Evolutionary conservation across 1,140 invertebrate species (phyloP), one percentile per base, ranked within the genome.

Genomic region (Ips nitidus): DNA sequence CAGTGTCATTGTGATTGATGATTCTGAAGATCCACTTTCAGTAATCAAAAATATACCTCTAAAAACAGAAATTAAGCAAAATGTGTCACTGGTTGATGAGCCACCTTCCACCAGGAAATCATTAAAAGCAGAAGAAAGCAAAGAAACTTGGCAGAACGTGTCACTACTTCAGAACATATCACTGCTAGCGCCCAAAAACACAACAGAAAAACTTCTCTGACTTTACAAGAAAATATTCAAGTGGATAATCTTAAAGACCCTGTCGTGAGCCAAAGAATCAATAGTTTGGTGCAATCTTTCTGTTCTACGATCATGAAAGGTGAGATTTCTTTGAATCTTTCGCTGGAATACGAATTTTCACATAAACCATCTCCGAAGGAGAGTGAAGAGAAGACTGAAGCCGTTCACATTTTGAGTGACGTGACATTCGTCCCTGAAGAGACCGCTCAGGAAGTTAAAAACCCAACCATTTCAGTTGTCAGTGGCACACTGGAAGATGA

Each of bases 241-340:
- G 37, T 75, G 6, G 61, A 62, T 36, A 71, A 66, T 22, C 57
- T 53, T 7, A 69, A 65, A 41, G 71, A 73, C 41, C 22, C 65
- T 38, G 6, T 37, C 5, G 43, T 74, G 39, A 71, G 52, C 41
- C 36, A 68, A 64, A 42, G 70, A 64, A 70, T 74, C 56, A 60
- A 64, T 22, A 43, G 42, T 4, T 52, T 74, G 36, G 70, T 74
- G 0, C 67, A 72, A 5, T 66, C 47, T 7, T 74, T 72, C 52
- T 74, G 70, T 66, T 71, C 70, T 36, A 60, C 63, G 3, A 63
- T 74, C 2, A 53, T 39, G 47, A 63, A 71, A 52, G 73, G 70
- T 8, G 71, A 72, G 52, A 56, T 74, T 8, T 66, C 70, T 38
- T 47, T 74, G 41, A 74, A 74, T 52, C 52, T 72, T 2, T 74